A percentile compares a stretch with the other conserved stretches of the same genome.
These are phyloP conservation scores for Trichonephila clavipes DNA, from an alignment of 1,140 invertebrate species.

Conservation along the genomic window DNA sequence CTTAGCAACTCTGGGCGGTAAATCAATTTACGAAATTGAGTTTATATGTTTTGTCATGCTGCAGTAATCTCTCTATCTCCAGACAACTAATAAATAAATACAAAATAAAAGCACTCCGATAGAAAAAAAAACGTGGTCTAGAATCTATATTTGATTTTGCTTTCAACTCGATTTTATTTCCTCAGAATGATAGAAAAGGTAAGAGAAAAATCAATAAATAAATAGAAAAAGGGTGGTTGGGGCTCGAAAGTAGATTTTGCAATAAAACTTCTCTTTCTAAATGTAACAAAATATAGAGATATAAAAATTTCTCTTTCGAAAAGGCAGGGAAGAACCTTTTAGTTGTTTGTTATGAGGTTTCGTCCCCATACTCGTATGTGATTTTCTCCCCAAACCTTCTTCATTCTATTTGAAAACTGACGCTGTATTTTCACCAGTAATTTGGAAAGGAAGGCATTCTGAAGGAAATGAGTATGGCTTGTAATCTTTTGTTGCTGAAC, in stretches of 20 bases:
- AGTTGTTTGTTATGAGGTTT: conserved; percentile 63
- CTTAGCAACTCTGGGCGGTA: too few relatives aligned
- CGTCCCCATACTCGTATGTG: not conserved
- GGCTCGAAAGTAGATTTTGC: conserved; percentile 63
- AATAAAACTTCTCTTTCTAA: conserved; percentile 61
- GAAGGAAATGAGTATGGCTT: not conserved
- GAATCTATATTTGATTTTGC: conserved; percentile 60
- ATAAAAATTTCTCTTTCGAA: conserved; percentile 47
- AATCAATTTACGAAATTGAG: too few relatives aligned
- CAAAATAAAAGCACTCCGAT: not conserved
- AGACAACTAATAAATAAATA: conserved; percentile 2
- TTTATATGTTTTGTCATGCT: too few relatives aligned
- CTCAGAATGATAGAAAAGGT: conserved; percentile 36
- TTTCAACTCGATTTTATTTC: conserved; percentile 64
- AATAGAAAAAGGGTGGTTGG: not conserved
- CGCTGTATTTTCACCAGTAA: not conserved
- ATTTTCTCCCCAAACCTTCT: not conserved
- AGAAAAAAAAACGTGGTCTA: conserved; percentile 1
- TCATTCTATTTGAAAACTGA: not conserved
- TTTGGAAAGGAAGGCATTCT: not conserved
- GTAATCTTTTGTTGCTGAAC: not conserved
- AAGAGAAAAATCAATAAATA: conserved; percentile 15
- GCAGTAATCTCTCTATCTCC: too few relatives aligned
- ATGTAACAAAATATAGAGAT: conserved; percentile 64
- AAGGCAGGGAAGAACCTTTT: conserved; percentile 42